Conservation (phyloP, 2,888 invertebrate species). For the Hermaeophaga mercurialis region DNA sequence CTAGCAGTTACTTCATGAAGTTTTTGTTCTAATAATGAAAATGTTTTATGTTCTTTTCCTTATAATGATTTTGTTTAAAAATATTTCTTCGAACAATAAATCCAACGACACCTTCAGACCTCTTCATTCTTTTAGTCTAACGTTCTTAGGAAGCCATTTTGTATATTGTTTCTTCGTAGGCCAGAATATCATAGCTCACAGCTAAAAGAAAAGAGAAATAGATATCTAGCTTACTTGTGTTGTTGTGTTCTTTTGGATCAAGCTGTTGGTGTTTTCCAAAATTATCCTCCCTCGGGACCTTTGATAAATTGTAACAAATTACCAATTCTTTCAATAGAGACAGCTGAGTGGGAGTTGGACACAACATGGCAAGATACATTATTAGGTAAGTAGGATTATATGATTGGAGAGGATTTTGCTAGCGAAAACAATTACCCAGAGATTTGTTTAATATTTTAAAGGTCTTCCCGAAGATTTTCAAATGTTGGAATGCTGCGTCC, state of each 20-base stretch:
- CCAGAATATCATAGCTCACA: conserved; percentile 59
- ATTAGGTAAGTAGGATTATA: conserved; percentile 11
- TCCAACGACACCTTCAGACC: too few relatives aligned
- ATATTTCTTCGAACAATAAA: too few relatives aligned
- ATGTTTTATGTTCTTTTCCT: too few relatives aligned
- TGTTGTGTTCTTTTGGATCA: conserved; percentile 57
- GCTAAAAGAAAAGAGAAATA: conserved; percentile 59
- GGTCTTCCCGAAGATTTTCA: conserved; percentile 54
- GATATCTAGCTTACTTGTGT: conserved; percentile 56
- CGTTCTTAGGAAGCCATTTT: too few relatives aligned
- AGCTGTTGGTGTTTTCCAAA: conserved; percentile 53
- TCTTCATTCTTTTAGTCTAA: too few relatives aligned
- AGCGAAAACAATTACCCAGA: neutral
- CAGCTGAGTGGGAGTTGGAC: conserved; percentile 59
- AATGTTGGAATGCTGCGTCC: conserved; percentile 50
- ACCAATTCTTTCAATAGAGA: conserved; percentile 44
- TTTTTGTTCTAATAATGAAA: too few relatives aligned
- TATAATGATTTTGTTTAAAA: too few relatives aligned
- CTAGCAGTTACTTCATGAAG: too few relatives aligned
- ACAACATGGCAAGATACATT: conserved; percentile 57
- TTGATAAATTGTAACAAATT: conserved; percentile 52
- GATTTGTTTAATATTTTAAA: too few relatives aligned
- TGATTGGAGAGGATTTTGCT: neutral
- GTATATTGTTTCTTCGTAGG: too few relatives aligned
- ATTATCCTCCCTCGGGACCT: conserved; percentile 52